Percentiles rank a stretch among this genome's conserved stretches.
phyloP scores from a whole-genome alignment of 1,140 invertebrate species.

The Euschistus heros region DNA sequence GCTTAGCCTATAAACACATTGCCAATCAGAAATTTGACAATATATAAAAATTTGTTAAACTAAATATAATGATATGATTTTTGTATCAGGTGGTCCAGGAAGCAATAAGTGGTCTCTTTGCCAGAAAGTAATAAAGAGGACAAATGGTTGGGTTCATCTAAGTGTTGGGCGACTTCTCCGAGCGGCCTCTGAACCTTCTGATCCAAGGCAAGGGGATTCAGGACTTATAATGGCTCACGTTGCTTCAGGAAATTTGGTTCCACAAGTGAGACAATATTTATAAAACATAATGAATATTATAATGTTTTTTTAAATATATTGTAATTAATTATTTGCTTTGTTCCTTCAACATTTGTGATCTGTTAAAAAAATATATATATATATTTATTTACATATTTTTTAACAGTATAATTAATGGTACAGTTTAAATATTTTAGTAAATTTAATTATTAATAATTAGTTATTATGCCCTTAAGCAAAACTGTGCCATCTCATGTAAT shows the following conservation, averaged over 20 bases:
- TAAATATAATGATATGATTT: neutral
- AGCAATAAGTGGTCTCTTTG: conserved; percentile 65
- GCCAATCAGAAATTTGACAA: neutral
- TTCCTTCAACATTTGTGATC: no score
- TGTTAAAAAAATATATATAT: no score
- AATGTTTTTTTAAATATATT: no score
- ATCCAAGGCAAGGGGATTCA: conserved; percentile 43
- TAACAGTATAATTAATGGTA: no score
- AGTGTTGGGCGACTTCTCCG: conserved; percentile 60
- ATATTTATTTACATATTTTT: no score
- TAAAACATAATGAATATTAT: no score
- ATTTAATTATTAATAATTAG: no score
- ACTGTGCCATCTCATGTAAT: no score
- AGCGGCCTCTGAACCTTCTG: conserved; percentile 46
- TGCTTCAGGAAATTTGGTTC: conserved; percentile 69
- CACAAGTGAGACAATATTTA: conserved; percentile 38
- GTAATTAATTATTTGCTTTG: no score
- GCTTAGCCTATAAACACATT: no score
- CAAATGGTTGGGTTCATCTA: conserved; percentile 61
- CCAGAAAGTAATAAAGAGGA: conserved; percentile 49
- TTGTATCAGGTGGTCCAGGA: conserved; percentile 54
- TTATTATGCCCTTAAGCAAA: no score
- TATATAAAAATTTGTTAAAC: neutral
- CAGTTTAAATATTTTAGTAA: no score
- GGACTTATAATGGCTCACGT: conserved; percentile 51